Evolutionary conservation across 2,888 invertebrate genomes (phyloP).

Genomic region (Monoplex corrugatus): DNA sequence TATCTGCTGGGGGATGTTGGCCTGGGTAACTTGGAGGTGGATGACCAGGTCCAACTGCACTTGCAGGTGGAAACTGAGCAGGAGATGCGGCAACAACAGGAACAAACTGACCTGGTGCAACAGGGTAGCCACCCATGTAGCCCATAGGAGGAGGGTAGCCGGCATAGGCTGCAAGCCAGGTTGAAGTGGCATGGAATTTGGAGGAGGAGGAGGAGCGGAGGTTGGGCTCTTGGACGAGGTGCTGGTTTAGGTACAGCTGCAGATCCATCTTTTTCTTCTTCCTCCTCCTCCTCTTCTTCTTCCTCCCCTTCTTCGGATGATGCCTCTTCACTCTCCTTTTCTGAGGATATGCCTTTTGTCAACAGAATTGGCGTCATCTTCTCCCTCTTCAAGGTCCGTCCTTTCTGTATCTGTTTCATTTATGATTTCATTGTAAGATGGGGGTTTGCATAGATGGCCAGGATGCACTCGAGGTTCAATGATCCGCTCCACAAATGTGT

Average conservation of each 20-base stretch:
- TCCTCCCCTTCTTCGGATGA: slow-evolving; percentile 54
- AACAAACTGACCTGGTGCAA: slow-evolving; percentile 64
- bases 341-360: slow-evolving; percentile 60
- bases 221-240: slow-evolving; percentile 5
- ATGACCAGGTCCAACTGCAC: slow-evolving; percentile 37
- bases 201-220: background rate
- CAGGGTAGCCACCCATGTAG: slow-evolving; percentile 50
- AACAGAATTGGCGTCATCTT: slow-evolving; percentile 53
- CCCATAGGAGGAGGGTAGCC: slow-evolving; percentile 50
- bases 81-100: slow-evolving; percentile 61
- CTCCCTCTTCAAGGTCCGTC: slow-evolving; percentile 41
- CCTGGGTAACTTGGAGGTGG: slow-evolving; percentile 49
- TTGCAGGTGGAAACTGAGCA: slow-evolving; percentile 51
- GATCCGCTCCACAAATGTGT: slow-evolving; percentile 66
- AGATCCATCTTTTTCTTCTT: slow-evolving; percentile 52
- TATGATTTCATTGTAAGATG: slow-evolving; percentile 50
- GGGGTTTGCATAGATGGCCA: slow-evolving; percentile 29
- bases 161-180: slow-evolving; percentile 7
- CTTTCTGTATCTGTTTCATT: slow-evolving; percentile 41
- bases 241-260: slow-evolving; percentile 36
- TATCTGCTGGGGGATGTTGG: slow-evolving; percentile 39
- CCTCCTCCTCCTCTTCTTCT: slow-evolving; percentile 53
- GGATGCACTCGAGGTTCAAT: slow-evolving; percentile 62
- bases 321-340: slow-evolving; percentile 64
- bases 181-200: background rate